Percentiles rank a stretch among this genome's conserved stretches.
phyloP scores from a whole-genome alignment of 2,797 vertebrate genomes.

The Halcyon badia region DNA sequence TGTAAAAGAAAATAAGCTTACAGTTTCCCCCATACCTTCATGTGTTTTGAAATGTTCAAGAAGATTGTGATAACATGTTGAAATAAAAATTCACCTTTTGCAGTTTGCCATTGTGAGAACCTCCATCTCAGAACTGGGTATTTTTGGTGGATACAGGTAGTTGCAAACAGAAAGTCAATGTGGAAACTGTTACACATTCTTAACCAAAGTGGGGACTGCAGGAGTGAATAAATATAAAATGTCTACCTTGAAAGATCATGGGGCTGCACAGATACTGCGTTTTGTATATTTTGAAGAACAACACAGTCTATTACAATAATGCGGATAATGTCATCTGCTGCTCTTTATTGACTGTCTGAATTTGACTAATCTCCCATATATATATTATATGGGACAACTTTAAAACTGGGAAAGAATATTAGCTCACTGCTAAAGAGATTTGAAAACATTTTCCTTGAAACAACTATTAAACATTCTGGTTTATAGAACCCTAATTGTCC shows the following conservation, averaged over 20 bases:
- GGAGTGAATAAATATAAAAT: not conserved
- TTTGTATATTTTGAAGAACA: not conserved
- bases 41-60: not conserved
- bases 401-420: not conserved
- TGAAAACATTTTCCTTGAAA: not conserved
- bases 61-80: not conserved
- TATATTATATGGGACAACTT: not conserved
- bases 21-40: not conserved
- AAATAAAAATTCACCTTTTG: not conserved
- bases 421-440: not conserved
- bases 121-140: not conserved
- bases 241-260: not conserved
- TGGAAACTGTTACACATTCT: not conserved
- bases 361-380: not conserved
- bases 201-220: not conserved
- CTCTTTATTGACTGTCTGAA: not conserved
- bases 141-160: not conserved
- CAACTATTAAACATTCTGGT: not conserved
- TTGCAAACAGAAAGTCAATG: not conserved
- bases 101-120: not conserved
- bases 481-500: not conserved
- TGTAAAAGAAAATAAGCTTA: not conserved
- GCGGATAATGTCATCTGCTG: not conserved
- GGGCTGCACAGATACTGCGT: not conserved
- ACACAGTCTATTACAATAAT: not conserved